phyloP scores from a whole-genome alignment of 2,113 vertebrate genomes.

The Amblyopsis rosae region DNA sequence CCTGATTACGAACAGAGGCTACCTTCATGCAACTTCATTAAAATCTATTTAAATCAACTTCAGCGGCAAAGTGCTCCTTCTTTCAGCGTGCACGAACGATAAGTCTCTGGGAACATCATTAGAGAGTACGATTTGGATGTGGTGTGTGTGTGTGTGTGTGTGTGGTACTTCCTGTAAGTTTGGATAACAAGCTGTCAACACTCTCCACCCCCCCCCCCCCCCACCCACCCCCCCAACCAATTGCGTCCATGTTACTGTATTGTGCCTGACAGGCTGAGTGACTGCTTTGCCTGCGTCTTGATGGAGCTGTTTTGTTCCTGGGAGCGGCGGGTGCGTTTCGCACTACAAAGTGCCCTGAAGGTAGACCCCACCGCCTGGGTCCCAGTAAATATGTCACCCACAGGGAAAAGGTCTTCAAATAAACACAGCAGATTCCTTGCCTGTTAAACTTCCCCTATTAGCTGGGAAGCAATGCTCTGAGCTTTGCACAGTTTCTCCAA shows the following conservation, averaged over 20 bases:
- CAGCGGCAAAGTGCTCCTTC: slow-evolving; percentile 71
- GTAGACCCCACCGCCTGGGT: slow-evolving; percentile 56
- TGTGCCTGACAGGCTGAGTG: slow-evolving; percentile 66
- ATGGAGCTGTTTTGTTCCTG: slow-evolving; percentile 68
- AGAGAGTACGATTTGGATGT: slow-evolving; percentile 41
- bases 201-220: not conserved
- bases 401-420: slow-evolving; percentile 53
- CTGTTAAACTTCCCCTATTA: slow-evolving; percentile 50
- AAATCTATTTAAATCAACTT: slow-evolving; percentile 85
- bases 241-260: slow-evolving; percentile 68
- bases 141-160: slow-evolving; percentile 29
- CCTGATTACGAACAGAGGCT: slow-evolving; percentile 75
- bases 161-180: slow-evolving; percentile 64
- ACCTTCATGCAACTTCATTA: slow-evolving; percentile 80
- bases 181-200: slow-evolving; percentile 80
- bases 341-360: slow-evolving; percentile 71
- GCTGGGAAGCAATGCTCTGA: slow-evolving; percentile 47
- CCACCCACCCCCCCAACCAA: slow-evolving; percentile 48
- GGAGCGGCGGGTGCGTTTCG: slow-evolving; percentile 51
- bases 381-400: slow-evolving; percentile 63
- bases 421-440: slow-evolving; percentile 32
- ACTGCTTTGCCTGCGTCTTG: slow-evolving; percentile 58
- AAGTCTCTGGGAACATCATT: slow-evolving; percentile 80
- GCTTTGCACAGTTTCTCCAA: slow-evolving; percentile 61
- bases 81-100: slow-evolving; percentile 63